Conservation (phyloP, 2,797 vertebrate species). For the Champsocephalus esox region DNA sequence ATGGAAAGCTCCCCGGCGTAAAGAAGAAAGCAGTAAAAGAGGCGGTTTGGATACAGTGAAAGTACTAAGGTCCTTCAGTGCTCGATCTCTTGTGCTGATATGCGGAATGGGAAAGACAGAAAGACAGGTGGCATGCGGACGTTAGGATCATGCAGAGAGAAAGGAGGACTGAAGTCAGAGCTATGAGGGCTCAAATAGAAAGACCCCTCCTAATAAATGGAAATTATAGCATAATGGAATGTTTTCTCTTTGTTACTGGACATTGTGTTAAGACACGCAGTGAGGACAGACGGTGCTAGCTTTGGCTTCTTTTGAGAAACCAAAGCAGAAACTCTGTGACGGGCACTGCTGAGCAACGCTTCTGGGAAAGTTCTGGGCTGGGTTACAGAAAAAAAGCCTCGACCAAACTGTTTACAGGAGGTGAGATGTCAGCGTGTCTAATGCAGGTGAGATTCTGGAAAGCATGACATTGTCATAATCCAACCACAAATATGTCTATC, state of each 20-base stretch:
- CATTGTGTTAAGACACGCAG: constrained; percentile 69
- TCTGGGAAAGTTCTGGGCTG: constrained; percentile 67
- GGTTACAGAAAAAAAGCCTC: constrained; percentile 53
- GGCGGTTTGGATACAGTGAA: constrained; percentile 72
- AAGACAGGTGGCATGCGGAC: constrained; percentile 80
- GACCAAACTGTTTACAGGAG: constrained; percentile 40
- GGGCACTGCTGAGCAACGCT: constrained; percentile 69
- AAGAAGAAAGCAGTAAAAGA: constrained; percentile 48
- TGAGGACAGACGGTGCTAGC: constrained; percentile 62
- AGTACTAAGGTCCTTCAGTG: constrained; percentile 80
- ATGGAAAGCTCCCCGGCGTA: constrained; percentile 65
- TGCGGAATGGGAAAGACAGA: constrained; percentile 73
- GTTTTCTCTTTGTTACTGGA: constrained; percentile 47
- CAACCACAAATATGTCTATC: constrained; percentile 19
- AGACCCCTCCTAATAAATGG: constrained; percentile 62
- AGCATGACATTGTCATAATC: constrained; percentile 24
- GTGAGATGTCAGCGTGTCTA: constrained; percentile 24
- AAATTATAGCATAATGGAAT: constrained; percentile 65
- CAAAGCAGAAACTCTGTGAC: constrained; percentile 65
- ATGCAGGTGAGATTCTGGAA: constrained; percentile 27
- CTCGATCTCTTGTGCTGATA: constrained; percentile 82
- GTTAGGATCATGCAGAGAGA: constrained; percentile 80
- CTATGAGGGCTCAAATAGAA: constrained; percentile 61
- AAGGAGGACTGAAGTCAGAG: constrained; percentile 49
- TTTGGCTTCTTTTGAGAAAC: constrained; percentile 66